Conservation (phyloP, 2,113 vertebrate genomes). For the Electrona antarctica region DNA sequence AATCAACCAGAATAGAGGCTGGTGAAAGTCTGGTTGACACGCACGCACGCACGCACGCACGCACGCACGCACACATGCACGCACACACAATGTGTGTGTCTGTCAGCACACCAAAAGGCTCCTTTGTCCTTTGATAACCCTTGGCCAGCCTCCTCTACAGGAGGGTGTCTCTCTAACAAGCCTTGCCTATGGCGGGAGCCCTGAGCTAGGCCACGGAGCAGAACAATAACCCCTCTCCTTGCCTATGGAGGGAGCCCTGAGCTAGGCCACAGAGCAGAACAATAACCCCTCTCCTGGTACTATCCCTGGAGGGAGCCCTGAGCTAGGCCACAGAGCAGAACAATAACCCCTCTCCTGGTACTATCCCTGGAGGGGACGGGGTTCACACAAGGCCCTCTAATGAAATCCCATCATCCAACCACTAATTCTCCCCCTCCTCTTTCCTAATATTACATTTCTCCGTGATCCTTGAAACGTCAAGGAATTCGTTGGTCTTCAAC, state of each 20-base stretch:
- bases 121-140: constrained; percentile 76
- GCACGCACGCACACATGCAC: constrained; percentile 37
- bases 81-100: constrained; percentile 39
- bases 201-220: constrained; percentile 49
- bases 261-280: constrained; percentile 54
- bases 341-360: constrained; percentile 59
- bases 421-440: background rate
- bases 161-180: constrained; percentile 68
- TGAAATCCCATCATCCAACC: constrained; percentile 56
- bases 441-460: constrained; percentile 41
- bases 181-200: constrained; percentile 56
- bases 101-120: constrained; percentile 72
- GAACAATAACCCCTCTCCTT: constrained; percentile 62
- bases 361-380: constrained; percentile 4
- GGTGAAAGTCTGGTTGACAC: constrained; percentile 1
- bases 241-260: constrained; percentile 57
- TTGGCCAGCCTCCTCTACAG: constrained; percentile 65
- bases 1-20: constrained; percentile 11
- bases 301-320: constrained; percentile 54
- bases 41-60: constrained; percentile 8
- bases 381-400: constrained; percentile 60
- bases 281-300: constrained; percentile 59
- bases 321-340: constrained; percentile 53
- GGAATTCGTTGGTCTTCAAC: constrained; percentile 17
- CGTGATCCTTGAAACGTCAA: constrained; percentile 19